A percentile compares a stretch with the other conserved stretches of the same genome.
Evolutionary conservation across 2,888 invertebrate genomes (phyloP).

Genomic region (Phragmatobia fuliginosa): DNA sequence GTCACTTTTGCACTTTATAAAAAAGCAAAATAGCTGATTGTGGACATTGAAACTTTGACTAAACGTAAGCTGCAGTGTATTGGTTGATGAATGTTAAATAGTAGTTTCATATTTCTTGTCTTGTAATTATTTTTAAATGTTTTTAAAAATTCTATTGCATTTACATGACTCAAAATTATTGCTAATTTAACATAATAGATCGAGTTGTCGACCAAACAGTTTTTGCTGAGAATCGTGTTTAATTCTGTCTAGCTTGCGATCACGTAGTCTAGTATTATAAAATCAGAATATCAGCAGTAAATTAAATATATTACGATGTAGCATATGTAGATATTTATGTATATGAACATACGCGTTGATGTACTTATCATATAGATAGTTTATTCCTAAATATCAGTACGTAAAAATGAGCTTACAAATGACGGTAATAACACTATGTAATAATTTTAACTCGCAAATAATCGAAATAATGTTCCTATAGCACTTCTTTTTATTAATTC

Average conservation of each 20-base stretch:
- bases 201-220: not conserved
- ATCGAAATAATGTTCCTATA: not conserved
- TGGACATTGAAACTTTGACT: no score
- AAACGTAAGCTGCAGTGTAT: no score
- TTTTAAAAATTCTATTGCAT: not conserved
- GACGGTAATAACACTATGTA: not conserved
- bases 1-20: no score
- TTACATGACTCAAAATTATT: not conserved
- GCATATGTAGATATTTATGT: not conserved
- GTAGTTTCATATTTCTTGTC: not conserved
- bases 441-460: not conserved
- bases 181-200: not conserved
- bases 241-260: not conserved
- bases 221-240: not conserved
- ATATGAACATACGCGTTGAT: not conserved
- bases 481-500: no score
- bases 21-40: no score
- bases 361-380: not conserved
- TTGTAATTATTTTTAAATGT: no score
- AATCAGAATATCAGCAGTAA: constrained; percentile 1
- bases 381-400: not conserved
- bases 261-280: constrained; percentile 4
- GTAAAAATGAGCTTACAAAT: not conserved
- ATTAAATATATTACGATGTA: not conserved
- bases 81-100: not conserved